Evolutionary conservation across 1,140 invertebrate species (phyloP), one percentile per base, ranked within the genome.

Genomic region (Apocrypta bakeri): DNA sequence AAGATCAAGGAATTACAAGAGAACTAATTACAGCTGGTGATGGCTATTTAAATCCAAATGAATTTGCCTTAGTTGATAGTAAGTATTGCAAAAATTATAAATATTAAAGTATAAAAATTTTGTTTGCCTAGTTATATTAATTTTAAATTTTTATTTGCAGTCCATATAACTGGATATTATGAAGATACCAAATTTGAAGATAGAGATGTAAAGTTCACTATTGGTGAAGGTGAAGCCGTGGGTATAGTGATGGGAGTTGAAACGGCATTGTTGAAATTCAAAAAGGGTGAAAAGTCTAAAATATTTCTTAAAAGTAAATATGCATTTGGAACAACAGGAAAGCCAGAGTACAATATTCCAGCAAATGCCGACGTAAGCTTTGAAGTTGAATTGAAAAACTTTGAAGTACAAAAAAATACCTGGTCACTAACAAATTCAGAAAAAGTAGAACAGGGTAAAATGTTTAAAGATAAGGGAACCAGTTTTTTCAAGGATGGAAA

Each of bases 391-490:
- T 88, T 99, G 40, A 95, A 95, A 37, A 95, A 93, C 82, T 98
- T 98, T 91, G 97, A 98, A 90, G 97, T 97, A 91, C 95, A 92
- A 0, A 94, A 95, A 86, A 96, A 97, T 84, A 90, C 91, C n/a
- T 99, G 97, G 97, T 94, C 95, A 40, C 93, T 99, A 92, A 95
- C 96, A 81, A 92, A 90, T 21, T 88, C 93, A 8, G 96, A 98
- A 88, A 97, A 96, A 88, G 86, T 99, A 24, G 95, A 96, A 78
- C 95, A 97, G 86, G 95, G 96, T 0, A 95, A 96, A 89, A 92
- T 96, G 7, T 95, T 94, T 64, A 99, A 99, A 92, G 96, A 97
- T 73, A 98, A 97, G 90, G 98, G 98, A 73, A 99, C 97, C 0
- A 94, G 95, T 61, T 99, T 97, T 90, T 98, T 99, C 86, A 98